Evolutionary conservation across 1,140 invertebrate genomes (phyloP), one percentile per base, ranked within the genome.

Genomic region (Scaptomyza montana): DNA sequence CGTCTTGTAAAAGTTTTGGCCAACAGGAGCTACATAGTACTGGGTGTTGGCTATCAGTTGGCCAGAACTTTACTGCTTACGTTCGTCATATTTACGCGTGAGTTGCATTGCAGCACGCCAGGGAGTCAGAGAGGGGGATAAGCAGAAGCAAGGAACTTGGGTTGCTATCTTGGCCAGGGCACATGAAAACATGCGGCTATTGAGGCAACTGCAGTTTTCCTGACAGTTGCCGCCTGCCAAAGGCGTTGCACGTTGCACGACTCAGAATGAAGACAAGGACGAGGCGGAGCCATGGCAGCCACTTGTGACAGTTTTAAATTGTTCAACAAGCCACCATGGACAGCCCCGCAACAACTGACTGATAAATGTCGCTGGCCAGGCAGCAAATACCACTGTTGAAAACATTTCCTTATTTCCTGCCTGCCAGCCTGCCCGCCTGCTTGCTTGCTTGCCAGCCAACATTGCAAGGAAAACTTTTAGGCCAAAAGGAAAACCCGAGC

Each of bases 21-120:
- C 67, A 67, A 19, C 80, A 86, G 72, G 60, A 66, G 77, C 68
- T 74, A 60, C 67, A 56, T 74, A 63, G 73, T 74, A 77, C 76
- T 79, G 79, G 67, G 67, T 85, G 73, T 71, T 70, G 77, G 80
- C 82, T 86, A 86, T 86, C 82, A 86, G 82, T 86, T 86, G 82
- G 82, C 82, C 82, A 86, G 75, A 86, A 86, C 82, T 86, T 86
- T 86, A 78, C 82, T 86, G 82, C 82, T 86, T 86, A 82, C 82
- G 82, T 86, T 86, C 84, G 86, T 86, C 82, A 86, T 86, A 86
- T 86, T 86, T 87, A 81, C 82, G 82, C 82, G 82, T 75, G 78
- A 75, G 77, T 74, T 79, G 63, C 72, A 74, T 57, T 60, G 70
- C 57, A 28, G 41, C n/a, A 19, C n/a, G 47, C 19, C 10, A 5